These are phyloP conservation scores for Scartelaos histophorus DNA, from an alignment of 2,113 vertebrate species.

Conservation along the genomic window DNA sequence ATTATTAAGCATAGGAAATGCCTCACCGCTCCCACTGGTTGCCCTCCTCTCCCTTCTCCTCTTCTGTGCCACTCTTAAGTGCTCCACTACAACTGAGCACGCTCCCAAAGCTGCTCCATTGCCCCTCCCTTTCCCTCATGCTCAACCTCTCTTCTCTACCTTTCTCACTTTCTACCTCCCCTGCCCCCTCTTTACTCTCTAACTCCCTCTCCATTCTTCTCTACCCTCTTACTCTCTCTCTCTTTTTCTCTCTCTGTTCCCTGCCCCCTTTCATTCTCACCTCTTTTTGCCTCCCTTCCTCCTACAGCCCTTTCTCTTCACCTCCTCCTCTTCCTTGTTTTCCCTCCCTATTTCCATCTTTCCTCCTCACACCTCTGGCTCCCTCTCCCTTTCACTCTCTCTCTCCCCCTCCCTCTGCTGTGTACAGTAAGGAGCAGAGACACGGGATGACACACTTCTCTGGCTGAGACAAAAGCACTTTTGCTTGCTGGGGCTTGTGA, in stretches of 20 bases:
- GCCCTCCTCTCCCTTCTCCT: neutral
- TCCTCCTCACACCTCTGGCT: neutral
- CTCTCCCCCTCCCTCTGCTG: conserved; percentile 15
- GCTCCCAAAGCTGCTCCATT: neutral
- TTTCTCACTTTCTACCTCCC: neutral
- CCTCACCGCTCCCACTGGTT: neutral
- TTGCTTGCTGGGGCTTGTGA: neutral
- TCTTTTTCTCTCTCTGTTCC: neutral
- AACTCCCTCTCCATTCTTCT: neutral
- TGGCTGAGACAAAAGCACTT: conserved; percentile 18
- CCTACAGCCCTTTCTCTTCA: conserved; percentile 21
- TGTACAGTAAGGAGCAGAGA: conserved; percentile 58
- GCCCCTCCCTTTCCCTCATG: conserved; percentile 22
- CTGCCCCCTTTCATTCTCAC: neutral
- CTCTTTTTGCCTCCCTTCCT: neutral
- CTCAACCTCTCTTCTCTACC: neutral
- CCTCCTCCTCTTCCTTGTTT: conserved; percentile 12
- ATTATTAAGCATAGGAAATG: no score
- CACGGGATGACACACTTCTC: conserved; percentile 52
- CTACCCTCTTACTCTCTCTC: neutral
- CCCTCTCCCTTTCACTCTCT: neutral
- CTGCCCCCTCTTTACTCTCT: conserved; percentile 5
- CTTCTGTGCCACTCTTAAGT: neutral
- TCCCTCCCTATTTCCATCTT: neutral
- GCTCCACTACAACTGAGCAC: neutral